phyloP scores from a whole-genome alignment of 1,140 invertebrate genomes.

The Bradynema listronoti region DNA sequence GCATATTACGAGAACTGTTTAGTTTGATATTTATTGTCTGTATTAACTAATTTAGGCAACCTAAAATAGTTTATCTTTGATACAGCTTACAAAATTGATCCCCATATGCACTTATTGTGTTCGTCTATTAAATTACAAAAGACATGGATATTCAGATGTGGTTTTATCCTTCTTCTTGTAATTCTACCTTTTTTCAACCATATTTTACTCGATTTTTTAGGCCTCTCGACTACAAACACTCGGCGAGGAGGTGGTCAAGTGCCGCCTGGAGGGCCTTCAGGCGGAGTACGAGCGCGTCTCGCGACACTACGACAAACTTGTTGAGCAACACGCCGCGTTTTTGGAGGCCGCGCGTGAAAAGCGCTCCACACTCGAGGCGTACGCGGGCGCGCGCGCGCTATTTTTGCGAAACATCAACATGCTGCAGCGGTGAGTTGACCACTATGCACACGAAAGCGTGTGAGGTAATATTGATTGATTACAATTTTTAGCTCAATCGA shows the following conservation, averaged over 20 bases:
- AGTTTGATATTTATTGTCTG: no score
- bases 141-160: slow-evolving; percentile 15
- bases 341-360: slow-evolving; percentile 23
- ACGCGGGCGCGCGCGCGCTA: slow-evolving; percentile 20
- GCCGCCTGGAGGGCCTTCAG: slow-evolving; percentile 27
- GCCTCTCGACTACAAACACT: no score
- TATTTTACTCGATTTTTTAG: no score
- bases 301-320: slow-evolving; percentile 28
- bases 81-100: no score
- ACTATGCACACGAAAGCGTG: no score
- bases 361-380: slow-evolving; percentile 26
- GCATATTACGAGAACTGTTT: no score
- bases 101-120: no score
- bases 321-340: slow-evolving; percentile 14
- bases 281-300: slow-evolving; percentile 41
- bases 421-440: background rate
- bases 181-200: slow-evolving; percentile 5
- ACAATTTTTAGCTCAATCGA: no score
- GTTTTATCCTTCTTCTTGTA: slow-evolving; percentile 7
- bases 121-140: slow-evolving; percentile 1
- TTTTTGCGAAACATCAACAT: slow-evolving; percentile 20
- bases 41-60: no score
- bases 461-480: no score
- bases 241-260: slow-evolving; percentile 2
- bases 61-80: no score